Percentiles rank a stretch among this genome's conserved stretches.
phyloP scores from a whole-genome alignment of 2,797 vertebrate genomes.

The Acanthurus leucopareius region DNA sequence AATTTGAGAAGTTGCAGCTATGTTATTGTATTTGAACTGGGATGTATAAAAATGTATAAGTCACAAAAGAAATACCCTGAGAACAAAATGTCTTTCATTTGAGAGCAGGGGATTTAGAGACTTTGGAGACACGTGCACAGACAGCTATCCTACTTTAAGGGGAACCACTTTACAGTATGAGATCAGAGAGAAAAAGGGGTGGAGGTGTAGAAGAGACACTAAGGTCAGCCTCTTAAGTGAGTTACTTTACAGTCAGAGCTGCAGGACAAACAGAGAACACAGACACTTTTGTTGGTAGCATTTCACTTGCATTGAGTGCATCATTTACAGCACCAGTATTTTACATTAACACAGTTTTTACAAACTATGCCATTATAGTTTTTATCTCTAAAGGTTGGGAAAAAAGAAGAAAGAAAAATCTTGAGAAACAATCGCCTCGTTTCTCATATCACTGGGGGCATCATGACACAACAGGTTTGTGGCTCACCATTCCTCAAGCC shows the following conservation, averaged over 20 bases:
- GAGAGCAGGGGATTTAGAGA: conserved; percentile 69
- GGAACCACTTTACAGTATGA: conserved; percentile 59
- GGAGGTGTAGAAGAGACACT: conserved; percentile 45
- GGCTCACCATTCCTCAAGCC: conserved; percentile 82
- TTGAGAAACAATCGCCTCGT: not conserved
- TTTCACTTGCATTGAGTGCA: conserved; percentile 10
- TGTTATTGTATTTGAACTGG: not conserved
- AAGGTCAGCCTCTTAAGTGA: conserved; percentile 41
- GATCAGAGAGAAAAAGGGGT: conserved; percentile 63
- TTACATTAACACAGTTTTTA: too few relatives aligned
- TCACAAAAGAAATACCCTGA: conserved; percentile 15
- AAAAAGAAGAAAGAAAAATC: not conserved
- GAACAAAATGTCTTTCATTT: conserved; percentile 37
- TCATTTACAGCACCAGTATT: not conserved
- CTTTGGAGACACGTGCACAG: conserved; percentile 75
- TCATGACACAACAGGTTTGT: conserved; percentile 80
- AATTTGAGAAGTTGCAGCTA: not conserved
- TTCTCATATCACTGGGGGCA: conserved; percentile 26
- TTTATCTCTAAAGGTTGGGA: not conserved
- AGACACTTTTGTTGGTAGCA: not conserved
- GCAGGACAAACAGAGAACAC: conserved; percentile 26
- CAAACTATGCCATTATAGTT: too few relatives aligned
- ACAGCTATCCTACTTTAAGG: conserved; percentile 68
- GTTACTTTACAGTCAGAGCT: conserved; percentile 42
- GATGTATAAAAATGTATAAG: conserved; percentile 4